A percentile compares a stretch with the other conserved stretches of the same genome.
Evolutionary conservation across 2,888 invertebrate genomes (phyloP).

Genomic region (Galeopsomyia nigrocyanea): DNA sequence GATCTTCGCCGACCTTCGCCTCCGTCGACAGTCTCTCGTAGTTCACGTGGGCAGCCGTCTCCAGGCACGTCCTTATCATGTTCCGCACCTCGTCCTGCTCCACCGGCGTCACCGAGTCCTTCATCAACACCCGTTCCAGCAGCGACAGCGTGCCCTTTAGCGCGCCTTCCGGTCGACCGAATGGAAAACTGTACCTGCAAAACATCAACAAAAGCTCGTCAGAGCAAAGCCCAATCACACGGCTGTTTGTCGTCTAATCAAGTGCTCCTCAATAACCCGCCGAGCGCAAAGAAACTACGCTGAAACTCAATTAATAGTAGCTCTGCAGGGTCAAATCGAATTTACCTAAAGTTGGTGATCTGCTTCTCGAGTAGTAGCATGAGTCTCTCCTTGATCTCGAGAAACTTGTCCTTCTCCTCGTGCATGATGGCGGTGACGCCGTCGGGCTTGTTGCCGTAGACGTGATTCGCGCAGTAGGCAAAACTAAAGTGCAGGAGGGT

Average conservation of each 20-base stretch:
- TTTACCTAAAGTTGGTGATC: slow-evolving; percentile 97
- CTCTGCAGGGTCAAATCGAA: background rate
- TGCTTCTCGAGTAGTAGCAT: slow-evolving; percentile 94
- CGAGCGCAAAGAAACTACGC: too few species aligned
- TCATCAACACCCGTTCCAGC: slow-evolving; percentile 97
- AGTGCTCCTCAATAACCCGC: background rate
- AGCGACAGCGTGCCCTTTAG: slow-evolving; percentile 96
- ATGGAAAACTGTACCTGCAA: slow-evolving; percentile 94
- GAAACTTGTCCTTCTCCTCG: slow-evolving; percentile 98
- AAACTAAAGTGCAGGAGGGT: slow-evolving; percentile 99
- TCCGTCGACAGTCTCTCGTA: slow-evolving; percentile 96
- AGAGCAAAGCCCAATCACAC: background rate
- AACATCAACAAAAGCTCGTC: too few species aligned
- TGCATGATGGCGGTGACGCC: slow-evolving; percentile 98
- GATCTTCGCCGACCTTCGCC: slow-evolving; percentile 95
- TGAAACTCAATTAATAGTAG: background rate
- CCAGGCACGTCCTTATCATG: slow-evolving; percentile 96
- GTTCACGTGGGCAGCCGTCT: slow-evolving; percentile 97
- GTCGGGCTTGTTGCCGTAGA: slow-evolving; percentile 99
- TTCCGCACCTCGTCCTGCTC: slow-evolving; percentile 94
- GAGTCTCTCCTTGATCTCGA: slow-evolving; percentile 96
- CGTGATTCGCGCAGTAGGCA: slow-evolving; percentile 99
- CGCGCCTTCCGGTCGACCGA: slow-evolving; percentile 98
- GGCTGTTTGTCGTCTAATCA: background rate
- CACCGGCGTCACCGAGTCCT: slow-evolving; percentile 97